These are phyloP conservation scores for Haemorhous mexicanus DNA, from an alignment of 2,113 vertebrate genomes.

Conservation along the genomic window DNA sequence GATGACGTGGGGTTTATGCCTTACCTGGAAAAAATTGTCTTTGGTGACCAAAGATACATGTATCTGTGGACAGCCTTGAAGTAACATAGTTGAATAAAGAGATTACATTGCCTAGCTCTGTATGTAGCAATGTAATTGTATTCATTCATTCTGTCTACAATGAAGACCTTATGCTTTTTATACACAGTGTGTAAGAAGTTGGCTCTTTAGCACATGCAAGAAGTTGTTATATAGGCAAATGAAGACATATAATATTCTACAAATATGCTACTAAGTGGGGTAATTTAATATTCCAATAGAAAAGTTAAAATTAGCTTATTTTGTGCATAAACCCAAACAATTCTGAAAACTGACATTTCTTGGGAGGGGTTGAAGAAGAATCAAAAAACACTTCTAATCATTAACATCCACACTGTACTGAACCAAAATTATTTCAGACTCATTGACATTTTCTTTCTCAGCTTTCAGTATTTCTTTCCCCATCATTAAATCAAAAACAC, in stretches of 20 bases:
- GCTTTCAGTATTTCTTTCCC: accelerated
- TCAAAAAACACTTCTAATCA: not conserved
- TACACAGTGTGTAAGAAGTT: not conserved
- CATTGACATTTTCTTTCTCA: not conserved
- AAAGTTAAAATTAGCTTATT: not conserved
- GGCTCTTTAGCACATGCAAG: not conserved
- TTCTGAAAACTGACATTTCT: not conserved
- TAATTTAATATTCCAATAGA: not conserved
- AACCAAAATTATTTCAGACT: not conserved
- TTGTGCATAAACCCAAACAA: not conserved
- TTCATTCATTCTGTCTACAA: not conserved
- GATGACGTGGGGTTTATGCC: not conserved
- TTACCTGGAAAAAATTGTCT: not conserved
- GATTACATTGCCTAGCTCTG: not conserved
- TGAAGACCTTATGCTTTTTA: not conserved
- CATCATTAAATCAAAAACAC: not conserved
- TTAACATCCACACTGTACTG: not conserved
- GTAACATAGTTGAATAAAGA: not conserved
- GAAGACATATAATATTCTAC: not conserved
- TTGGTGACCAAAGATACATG: not conserved
- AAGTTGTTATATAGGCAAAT: not conserved
- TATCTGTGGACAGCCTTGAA: not conserved
- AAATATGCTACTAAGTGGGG: not conserved
- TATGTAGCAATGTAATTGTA: not conserved
- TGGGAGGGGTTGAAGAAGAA: not conserved